Evolutionary conservation across 30 jellyfish, hydroid and myxozoan genomes (phyloP).

Genomic region (Hydractinia echinata): DNA sequence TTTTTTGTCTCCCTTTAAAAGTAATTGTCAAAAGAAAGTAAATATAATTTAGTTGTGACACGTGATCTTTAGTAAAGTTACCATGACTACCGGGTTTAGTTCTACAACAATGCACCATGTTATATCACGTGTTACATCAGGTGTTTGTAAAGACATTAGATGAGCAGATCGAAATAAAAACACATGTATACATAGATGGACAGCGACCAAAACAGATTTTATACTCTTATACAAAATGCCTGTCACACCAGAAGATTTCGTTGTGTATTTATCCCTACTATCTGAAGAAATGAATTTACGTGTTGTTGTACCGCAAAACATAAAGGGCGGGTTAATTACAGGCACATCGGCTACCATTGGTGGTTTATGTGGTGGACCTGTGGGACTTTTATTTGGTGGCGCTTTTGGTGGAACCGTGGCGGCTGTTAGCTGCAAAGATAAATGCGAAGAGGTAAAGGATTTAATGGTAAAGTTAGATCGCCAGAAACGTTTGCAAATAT

Average conservation of each 20-base stretch:
- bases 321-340: constrained; percentile 63
- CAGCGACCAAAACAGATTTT: no score
- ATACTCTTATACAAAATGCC: constrained; percentile 30
- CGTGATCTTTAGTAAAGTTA: no score
- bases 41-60: no score
- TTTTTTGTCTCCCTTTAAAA: no score
- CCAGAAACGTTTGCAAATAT: constrained; percentile 36
- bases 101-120: no score
- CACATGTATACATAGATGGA: no score
- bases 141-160: no score
- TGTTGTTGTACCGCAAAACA: constrained; percentile 47
- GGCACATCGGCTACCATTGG: constrained; percentile 89
- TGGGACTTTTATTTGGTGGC: constrained; percentile 67
- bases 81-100: no score
- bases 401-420: constrained; percentile 75
- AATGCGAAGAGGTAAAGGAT: constrained; percentile 48
- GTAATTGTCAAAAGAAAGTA: no score
- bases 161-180: no score
- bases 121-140: no score
- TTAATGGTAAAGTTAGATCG: constrained; percentile 42
- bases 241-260: constrained; percentile 64
- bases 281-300: constrained; percentile 57
- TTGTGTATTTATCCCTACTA: constrained; percentile 44
- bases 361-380: constrained; percentile 78
- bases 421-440: constrained; percentile 53